Percentiles rank a stretch among this genome's conserved stretches.
phyloP scores from a whole-genome alignment of 2,113 vertebrate genomes.

The Daboia siamensis region DNA sequence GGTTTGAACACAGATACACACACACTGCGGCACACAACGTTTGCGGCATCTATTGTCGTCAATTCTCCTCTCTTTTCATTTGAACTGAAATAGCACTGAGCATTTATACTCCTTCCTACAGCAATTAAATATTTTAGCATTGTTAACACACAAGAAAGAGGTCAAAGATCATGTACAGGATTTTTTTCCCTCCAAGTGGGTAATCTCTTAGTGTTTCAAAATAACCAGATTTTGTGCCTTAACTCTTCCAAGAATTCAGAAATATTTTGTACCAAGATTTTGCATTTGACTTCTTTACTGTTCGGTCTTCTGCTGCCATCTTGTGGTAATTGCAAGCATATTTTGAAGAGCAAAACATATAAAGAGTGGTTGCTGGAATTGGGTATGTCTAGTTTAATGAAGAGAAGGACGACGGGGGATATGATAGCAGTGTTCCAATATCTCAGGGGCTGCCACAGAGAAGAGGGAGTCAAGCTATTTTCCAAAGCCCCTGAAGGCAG shows the following conservation, averaged over 20 bases:
- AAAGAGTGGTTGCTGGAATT: too few species aligned
- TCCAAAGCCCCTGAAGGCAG: too few species aligned
- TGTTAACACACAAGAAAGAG: neutral
- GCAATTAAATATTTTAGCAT: neutral
- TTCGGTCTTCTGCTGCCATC: neutral
- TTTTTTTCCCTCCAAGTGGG: neutral
- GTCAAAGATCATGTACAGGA: neutral
- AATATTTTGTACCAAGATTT: neutral
- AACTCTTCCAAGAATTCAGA: neutral
- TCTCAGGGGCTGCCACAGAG: too few species aligned
- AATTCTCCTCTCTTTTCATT: neutral
- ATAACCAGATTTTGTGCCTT: neutral
- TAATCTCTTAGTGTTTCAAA: neutral
- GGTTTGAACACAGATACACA: neutral
- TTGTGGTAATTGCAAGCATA: neutral
- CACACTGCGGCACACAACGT: neutral
- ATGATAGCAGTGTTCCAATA: too few species aligned
- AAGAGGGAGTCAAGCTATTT: too few species aligned
- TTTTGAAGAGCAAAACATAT: neutral
- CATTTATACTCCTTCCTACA: neutral
- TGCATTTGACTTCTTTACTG: neutral
- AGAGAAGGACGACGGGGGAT: too few species aligned
- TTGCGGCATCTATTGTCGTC: neutral
- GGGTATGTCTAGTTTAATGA: too few species aligned
- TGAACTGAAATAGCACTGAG: neutral